Percentiles rank a stretch among this genome's conserved stretches.
Conservation (phyloP, 2,797 vertebrate genomes). For the Enteromius afrohamiltoni region DNA sequence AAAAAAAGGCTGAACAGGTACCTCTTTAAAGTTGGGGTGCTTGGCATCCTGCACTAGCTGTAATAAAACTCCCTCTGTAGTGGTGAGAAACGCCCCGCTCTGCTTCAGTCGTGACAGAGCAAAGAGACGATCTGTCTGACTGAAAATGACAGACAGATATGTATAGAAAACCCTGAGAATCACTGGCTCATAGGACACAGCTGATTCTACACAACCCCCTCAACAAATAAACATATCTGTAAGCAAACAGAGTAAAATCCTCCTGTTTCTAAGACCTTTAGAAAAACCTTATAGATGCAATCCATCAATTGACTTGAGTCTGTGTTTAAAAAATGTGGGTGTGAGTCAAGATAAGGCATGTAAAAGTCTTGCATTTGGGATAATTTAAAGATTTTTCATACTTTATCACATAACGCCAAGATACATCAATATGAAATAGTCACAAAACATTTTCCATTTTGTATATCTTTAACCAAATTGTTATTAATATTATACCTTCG, state of each 20-base stretch:
- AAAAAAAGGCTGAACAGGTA: slow-evolving; percentile 55
- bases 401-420: background rate
- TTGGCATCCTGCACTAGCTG: slow-evolving; percentile 84
- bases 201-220: background rate
- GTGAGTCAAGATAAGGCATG: background rate
- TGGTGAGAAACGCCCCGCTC: slow-evolving; percentile 89
- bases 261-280: slow-evolving; percentile 6
- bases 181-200: background rate
- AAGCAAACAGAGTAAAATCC: background rate
- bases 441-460: slow-evolving; percentile 1
- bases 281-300: slow-evolving; percentile 5
- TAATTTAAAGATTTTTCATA: slow-evolving; percentile 12
- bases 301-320: background rate
- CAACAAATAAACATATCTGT: slow-evolving; percentile 1
- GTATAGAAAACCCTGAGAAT: background rate
- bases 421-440: background rate
- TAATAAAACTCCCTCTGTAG: slow-evolving; percentile 86
- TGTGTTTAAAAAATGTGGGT: slow-evolving; percentile 12
- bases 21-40: slow-evolving; percentile 89
- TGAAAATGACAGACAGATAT: slow-evolving; percentile 62
- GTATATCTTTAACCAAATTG: background rate
- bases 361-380: background rate
- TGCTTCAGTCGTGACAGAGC: slow-evolving; percentile 86
- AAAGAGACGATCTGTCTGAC: slow-evolving; percentile 88
- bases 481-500: slow-evolving; percentile 76